These are phyloP conservation scores for Heliconius congener DNA, from an alignment of 1,140 invertebrate genomes.

Conservation along the genomic window DNA sequence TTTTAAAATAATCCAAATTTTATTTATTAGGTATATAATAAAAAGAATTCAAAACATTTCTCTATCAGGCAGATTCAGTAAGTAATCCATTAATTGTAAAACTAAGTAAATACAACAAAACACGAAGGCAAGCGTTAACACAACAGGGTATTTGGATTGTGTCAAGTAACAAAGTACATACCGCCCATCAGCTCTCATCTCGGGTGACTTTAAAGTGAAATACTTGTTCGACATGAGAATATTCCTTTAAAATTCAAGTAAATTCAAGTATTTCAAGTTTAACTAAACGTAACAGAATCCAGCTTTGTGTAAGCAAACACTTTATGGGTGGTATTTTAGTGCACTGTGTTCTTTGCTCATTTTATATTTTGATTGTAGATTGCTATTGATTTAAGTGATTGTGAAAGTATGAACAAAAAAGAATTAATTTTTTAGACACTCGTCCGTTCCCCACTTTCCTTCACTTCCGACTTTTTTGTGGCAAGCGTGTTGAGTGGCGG, in stretches of 20 bases:
- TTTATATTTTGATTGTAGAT: too few relatives aligned
- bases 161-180: neutral
- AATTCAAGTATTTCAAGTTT: neutral
- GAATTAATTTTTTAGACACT: too few relatives aligned
- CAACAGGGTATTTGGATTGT: neutral
- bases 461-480: too few relatives aligned
- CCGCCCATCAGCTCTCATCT: conserved; percentile 9
- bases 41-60: too few relatives aligned
- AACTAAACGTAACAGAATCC: neutral
- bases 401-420: too few relatives aligned
- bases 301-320: neutral
- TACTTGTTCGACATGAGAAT: neutral
- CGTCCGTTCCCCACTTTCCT: too few relatives aligned
- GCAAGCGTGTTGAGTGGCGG: too few relatives aligned
- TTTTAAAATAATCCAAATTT: too few relatives aligned
- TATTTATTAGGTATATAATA: too few relatives aligned
- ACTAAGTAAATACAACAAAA: conserved; percentile 8
- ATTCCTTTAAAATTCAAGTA: conserved; percentile 6
- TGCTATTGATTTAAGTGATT: too few relatives aligned
- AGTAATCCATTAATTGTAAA: neutral
- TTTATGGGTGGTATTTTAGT: neutral
- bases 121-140: conserved; percentile 5
- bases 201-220: conserved; percentile 1
- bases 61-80: too few relatives aligned
- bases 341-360: neutral